A percentile compares a stretch with the other conserved stretches of the same genome.
Conservation (phyloP, 1,140 invertebrate genomes). For the Hermatobates lingyangjiaoensis region DNA sequence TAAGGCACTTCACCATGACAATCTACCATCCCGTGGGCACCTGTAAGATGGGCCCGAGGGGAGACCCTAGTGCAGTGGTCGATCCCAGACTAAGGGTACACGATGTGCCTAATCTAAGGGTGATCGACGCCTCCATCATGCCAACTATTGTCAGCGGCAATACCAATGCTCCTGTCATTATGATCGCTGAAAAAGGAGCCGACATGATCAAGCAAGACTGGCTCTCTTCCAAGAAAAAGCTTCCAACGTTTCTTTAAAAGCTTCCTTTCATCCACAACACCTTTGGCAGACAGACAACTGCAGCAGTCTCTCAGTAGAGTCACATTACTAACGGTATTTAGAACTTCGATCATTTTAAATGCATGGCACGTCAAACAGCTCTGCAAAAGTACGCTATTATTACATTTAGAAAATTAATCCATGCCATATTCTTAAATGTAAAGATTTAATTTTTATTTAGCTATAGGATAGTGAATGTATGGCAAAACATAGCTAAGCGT, state of each 20-base stretch:
- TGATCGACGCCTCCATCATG: constrained; percentile 79
- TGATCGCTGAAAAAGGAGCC: constrained; percentile 71
- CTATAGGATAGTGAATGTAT: too few relatives aligned
- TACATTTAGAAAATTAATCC: too few relatives aligned
- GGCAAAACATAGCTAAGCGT: too few relatives aligned
- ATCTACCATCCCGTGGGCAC: constrained; percentile 69
- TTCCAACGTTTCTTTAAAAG: constrained; percentile 28
- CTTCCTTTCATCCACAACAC: too few relatives aligned
- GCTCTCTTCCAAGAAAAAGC: constrained; percentile 26
- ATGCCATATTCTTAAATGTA: too few relatives aligned
- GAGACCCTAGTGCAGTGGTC: constrained; percentile 57
- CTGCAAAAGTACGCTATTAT: too few relatives aligned
- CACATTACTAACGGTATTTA: too few relatives aligned
- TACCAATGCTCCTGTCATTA: constrained; percentile 66
- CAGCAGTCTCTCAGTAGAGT: constrained; percentile 43
- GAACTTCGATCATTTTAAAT: too few relatives aligned
- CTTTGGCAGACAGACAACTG: constrained; percentile 48
- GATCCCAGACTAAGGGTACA: constrained; percentile 59
- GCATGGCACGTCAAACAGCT: too few relatives aligned
- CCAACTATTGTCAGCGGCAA: constrained; percentile 63
- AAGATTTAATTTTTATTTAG: too few relatives aligned
- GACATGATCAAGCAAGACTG: constrained; percentile 63
- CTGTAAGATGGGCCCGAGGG: constrained; percentile 62
- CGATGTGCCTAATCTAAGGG: constrained; percentile 52
- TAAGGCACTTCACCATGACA: constrained; percentile 66